These are phyloP conservation scores for Amazona finschi DNA, from an alignment of 2,797 vertebrate genomes.

Conservation along the genomic window DNA sequence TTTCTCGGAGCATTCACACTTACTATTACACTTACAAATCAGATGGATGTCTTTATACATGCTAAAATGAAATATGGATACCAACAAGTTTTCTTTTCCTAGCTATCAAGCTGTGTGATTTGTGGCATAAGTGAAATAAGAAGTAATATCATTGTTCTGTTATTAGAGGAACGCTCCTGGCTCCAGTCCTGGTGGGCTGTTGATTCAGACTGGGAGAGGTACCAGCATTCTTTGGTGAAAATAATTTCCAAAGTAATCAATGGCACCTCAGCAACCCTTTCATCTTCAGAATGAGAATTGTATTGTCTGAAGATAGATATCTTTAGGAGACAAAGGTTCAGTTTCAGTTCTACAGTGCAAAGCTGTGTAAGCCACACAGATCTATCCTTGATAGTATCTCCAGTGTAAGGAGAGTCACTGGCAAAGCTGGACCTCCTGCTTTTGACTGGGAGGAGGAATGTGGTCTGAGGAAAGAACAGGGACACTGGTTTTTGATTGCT, in stretches of 20 bases:
- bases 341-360: conserved; percentile 7
- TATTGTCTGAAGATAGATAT: conserved; percentile 7
- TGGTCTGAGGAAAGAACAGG: not conserved
- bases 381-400: not conserved
- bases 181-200: not conserved
- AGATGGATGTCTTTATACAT: not conserved
- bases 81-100: not conserved
- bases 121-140: conserved; percentile 19
- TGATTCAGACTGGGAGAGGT: conserved; percentile 14
- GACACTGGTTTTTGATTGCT: not conserved
- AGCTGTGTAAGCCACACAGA: not conserved
- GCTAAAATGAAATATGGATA: not conserved
- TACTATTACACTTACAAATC: not conserved
- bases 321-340: conserved; percentile 10
- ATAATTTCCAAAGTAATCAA: conserved; percentile 31
- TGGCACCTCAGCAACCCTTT: conserved; percentile 33
- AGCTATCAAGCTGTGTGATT: not conserved
- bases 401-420: not conserved
- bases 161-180: not conserved
- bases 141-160: not conserved
- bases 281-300: not conserved
- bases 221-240: conserved; percentile 39
- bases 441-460: not conserved
- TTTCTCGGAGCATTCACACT: not conserved
- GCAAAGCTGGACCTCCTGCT: not conserved